Percentiles rank a stretch among this genome's conserved stretches.
Conservation (phyloP, 2,113 vertebrate genomes). For the Plotosus lineatus region DNA sequence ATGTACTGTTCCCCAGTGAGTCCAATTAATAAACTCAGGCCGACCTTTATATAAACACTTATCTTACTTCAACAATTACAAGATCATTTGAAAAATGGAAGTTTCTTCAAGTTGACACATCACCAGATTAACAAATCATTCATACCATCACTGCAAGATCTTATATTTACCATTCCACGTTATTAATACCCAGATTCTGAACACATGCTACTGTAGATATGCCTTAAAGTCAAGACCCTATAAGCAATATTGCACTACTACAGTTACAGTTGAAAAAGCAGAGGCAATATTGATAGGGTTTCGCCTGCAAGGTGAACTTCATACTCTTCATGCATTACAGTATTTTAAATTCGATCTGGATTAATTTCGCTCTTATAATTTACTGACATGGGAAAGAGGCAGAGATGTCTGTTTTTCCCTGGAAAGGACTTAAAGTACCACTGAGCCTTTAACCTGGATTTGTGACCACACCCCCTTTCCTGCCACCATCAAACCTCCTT, state of each 20-base stretch:
- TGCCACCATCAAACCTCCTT: background rate
- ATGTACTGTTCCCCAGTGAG: background rate
- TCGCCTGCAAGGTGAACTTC: constrained; percentile 73
- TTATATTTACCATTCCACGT: background rate
- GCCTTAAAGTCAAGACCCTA: constrained; percentile 89
- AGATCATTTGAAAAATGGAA: background rate
- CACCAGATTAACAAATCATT: background rate
- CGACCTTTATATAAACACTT: background rate
- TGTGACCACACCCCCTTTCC: constrained; percentile 18
- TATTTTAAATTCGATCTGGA: constrained; percentile 27
- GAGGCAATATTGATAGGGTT: constrained; percentile 95
- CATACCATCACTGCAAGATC: background rate
- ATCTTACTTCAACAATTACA: background rate
- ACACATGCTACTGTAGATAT: constrained; percentile 51
- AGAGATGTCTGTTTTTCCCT: background rate
- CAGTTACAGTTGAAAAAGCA: constrained; percentile 81
- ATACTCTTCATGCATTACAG: background rate
- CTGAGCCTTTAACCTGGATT: constrained; percentile 5
- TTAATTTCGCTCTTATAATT: background rate
- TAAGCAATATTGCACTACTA: constrained; percentile 99
- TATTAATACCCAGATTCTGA: background rate
- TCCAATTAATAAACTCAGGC: background rate
- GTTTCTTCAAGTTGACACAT: background rate
- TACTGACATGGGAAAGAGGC: background rate
- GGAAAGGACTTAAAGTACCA: background rate